Evolutionary conservation across 2,797 vertebrate genomes (phyloP).

Genomic region (Ctenosaura bakeri): DNA sequence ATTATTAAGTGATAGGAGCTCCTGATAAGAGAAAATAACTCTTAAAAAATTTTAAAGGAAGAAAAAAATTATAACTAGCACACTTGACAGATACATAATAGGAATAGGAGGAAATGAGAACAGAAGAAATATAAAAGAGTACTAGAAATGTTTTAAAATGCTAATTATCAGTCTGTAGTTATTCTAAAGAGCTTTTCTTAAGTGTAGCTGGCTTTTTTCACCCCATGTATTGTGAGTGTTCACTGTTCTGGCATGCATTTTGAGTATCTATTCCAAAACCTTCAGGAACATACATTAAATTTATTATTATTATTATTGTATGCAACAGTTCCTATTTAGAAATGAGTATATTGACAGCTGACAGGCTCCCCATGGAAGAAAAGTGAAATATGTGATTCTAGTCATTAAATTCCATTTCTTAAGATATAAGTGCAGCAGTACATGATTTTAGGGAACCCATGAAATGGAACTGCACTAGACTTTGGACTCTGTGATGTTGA

Average conservation of each 20-base stretch:
- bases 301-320: neutral
- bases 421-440: neutral
- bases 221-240: neutral
- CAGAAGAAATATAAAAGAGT: conserved; percentile 22
- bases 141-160: conserved; percentile 7
- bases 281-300: accelerated
- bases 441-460: no score
- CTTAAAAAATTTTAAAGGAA: conserved; percentile 50
- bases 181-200: conserved; percentile 20
- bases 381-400: neutral
- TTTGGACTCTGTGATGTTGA: no score
- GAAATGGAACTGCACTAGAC: neutral
- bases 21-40: conserved; percentile 42
- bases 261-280: conserved; percentile 30
- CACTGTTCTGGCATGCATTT: neutral
- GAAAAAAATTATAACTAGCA: conserved; percentile 37
- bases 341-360: neutral
- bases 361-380: neutral
- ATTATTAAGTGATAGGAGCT: conserved; percentile 57
- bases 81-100: conserved; percentile 31
- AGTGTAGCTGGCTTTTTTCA: neutral
- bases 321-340: neutral
- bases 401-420: accelerated
- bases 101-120: neutral
- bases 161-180: conserved; percentile 47